phyloP scores from a whole-genome alignment of 2,888 invertebrate species.

The Nezara viridula region DNA sequence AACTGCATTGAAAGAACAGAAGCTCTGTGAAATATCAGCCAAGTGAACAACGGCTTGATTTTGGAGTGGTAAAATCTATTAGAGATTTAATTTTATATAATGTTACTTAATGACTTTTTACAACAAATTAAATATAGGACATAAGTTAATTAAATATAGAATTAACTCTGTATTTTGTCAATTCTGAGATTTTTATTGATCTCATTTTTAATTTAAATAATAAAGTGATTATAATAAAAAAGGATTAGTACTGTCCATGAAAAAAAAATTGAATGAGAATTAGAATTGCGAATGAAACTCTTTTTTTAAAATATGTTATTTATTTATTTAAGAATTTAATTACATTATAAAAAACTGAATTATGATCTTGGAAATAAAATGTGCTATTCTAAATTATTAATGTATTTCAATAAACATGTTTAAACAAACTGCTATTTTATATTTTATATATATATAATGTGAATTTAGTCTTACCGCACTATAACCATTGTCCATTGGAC shows the following conservation, averaged over 20 bases:
- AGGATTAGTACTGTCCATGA: not conserved
- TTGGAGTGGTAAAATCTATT: too few species aligned
- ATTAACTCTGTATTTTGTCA: not conserved
- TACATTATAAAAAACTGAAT: not conserved
- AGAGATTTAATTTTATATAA: too few species aligned
- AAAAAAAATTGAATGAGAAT: not conserved
- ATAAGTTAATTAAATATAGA: not conserved
- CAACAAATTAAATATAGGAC: too few species aligned
- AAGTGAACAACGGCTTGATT: too few species aligned
- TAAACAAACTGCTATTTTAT: not conserved
- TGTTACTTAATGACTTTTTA: too few species aligned
- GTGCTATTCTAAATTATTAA: not conserved
- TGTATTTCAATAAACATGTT: not conserved
- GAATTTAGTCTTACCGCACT: too few species aligned
- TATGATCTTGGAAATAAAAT: not conserved
- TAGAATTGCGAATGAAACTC: not conserved
- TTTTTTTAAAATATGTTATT: too few species aligned
- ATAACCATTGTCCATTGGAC: too few species aligned
- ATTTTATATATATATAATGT: too few species aligned
- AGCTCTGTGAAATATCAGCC: too few species aligned
- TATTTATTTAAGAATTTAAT: not conserved
- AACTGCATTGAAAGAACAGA: too few species aligned
- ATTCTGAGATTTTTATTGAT: not conserved
- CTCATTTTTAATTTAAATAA: not conserved
- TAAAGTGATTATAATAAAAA: not conserved